phyloP scores from a whole-genome alignment of 2,797 vertebrate species.

The Rhabdomys pumilio region DNA sequence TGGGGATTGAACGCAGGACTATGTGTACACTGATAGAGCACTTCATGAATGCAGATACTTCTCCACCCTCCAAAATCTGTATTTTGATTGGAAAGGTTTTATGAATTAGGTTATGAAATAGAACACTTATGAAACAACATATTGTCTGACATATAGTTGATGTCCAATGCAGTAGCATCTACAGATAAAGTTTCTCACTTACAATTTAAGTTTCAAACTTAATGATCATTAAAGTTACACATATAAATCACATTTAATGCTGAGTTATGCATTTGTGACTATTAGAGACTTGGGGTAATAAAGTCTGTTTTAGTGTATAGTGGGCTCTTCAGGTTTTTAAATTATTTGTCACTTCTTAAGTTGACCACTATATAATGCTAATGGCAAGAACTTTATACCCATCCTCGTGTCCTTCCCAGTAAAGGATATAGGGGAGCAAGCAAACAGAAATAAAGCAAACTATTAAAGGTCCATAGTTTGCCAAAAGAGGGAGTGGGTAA shows the following conservation, averaged over 20 bases:
- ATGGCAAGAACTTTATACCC: not conserved
- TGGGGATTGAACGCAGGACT: not conserved
- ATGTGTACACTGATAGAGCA: too few species aligned
- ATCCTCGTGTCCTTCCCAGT: not conserved
- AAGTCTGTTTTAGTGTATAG: not conserved
- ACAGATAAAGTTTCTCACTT: not conserved
- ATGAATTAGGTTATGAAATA: not conserved
- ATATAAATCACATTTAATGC: not conserved
- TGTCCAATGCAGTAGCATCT: not conserved
- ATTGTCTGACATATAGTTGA: conserved; percentile 1
- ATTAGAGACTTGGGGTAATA: not conserved
- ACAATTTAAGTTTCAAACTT: conserved; percentile 25
- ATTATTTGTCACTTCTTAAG: not conserved
- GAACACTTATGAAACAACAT: not conserved
- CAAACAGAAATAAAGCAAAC: not conserved
- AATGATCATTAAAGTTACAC: not conserved
- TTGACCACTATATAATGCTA: not conserved
- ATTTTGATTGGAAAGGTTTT: not conserved
- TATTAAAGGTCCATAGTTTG: not conserved
- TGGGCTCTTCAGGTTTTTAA: not conserved
- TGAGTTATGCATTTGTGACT: not conserved
- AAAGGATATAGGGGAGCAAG: not conserved
- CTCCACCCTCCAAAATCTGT: not conserved
- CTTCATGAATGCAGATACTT: not conserved
- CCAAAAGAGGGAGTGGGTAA: not conserved